phyloP scores from a whole-genome alignment of 2,797 vertebrate genomes.

The Toxotes lorentzi region DNA sequence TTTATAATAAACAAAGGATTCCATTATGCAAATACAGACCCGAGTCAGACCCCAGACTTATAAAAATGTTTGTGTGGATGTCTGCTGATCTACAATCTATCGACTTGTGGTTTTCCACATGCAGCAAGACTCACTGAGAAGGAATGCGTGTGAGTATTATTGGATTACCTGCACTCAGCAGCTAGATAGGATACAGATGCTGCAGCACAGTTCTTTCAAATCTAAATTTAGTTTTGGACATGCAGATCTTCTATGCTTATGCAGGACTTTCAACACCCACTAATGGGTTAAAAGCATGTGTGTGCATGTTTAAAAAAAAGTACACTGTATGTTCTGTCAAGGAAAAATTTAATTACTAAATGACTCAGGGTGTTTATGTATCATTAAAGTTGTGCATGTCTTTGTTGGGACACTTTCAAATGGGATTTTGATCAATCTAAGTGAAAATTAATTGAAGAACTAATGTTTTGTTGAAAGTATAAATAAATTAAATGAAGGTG shows the following conservation, averaged over 20 bases:
- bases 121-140: conserved; percentile 37
- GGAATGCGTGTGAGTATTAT: conserved; percentile 44
- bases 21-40: conserved; percentile 83
- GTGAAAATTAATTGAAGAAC: conserved; percentile 23
- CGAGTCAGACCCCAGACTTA: conserved; percentile 62
- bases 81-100: conserved; percentile 66
- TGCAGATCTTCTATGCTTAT: conserved; percentile 1
- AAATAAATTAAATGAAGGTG: conserved; percentile 26
- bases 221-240: conserved; percentile 20
- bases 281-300: not conserved
- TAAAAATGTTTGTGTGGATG: conserved; percentile 70
- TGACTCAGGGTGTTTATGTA: not conserved
- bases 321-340: not conserved
- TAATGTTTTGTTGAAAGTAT: conserved; percentile 18
- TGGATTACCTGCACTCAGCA: conserved; percentile 44
- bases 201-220: conserved; percentile 8
- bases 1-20: conserved; percentile 85
- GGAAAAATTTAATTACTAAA: too few relatives aligned
- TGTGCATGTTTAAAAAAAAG: not conserved
- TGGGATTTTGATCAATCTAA: not conserved
- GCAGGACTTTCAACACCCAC: not conserved
- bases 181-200: conserved; percentile 39
- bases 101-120: conserved; percentile 53
- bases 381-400: not conserved
- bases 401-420: conserved; percentile 13